A percentile compares a stretch with the other conserved stretches of the same genome.
Evolutionary conservation across 2,797 vertebrate species (phyloP).

Genomic region (Halcyon leucocephala): DNA sequence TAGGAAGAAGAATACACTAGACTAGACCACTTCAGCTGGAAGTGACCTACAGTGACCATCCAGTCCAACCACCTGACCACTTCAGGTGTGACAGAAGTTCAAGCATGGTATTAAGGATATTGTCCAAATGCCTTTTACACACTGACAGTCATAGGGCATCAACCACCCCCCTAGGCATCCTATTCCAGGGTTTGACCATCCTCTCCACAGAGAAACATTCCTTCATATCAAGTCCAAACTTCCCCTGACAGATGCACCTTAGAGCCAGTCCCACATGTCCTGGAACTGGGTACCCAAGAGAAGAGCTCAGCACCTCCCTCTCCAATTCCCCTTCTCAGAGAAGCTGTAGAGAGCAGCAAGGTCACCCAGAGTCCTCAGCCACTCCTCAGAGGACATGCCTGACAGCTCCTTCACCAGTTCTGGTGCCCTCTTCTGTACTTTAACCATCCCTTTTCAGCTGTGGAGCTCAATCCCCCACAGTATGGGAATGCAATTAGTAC

Average conservation of each 20-base stretch:
- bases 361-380: neutral
- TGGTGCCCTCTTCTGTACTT: neutral
- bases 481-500: neutral
- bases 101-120: neutral
- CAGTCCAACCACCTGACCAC: neutral
- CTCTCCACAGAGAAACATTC: neutral
- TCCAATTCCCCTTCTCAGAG: neutral
- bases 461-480: neutral
- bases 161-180: neutral
- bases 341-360: neutral
- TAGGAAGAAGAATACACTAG: neutral
- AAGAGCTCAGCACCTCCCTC: neutral
- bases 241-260: neutral
- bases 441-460: neutral
- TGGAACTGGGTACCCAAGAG: neutral
- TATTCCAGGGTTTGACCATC: neutral
- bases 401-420: neutral
- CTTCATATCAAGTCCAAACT: neutral
- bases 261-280: rapidly evolving
- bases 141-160: neutral
- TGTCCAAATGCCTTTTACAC: neutral
- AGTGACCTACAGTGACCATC: neutral
- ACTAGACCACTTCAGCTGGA: neutral
- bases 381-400: neutral
- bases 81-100: neutral